Conservation (phyloP, 1,140 invertebrate genomes). For the Eueides isabella region DNA sequence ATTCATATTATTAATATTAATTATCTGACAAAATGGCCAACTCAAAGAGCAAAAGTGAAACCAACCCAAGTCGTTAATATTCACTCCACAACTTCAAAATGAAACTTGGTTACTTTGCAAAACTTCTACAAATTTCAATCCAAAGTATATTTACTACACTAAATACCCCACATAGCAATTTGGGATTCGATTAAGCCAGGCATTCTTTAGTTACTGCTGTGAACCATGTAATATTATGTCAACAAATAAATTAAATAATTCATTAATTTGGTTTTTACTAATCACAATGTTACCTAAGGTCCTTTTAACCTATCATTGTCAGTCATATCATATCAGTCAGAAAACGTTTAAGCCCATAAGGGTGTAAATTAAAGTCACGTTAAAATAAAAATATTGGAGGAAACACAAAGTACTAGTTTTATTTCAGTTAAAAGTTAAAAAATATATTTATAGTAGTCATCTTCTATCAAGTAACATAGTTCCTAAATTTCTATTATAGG, state of each 20-base stretch:
- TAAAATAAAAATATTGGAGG: no score
- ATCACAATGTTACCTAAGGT: no score
- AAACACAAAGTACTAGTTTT: no score
- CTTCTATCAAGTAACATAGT: no score
- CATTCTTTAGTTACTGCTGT: background rate
- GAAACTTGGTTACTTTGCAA: conserved; percentile 60
- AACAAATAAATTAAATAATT: background rate
- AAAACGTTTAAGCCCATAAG: no score
- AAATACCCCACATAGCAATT: conserved; percentile 17
- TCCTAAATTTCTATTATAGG: no score
- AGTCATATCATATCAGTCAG: no score
- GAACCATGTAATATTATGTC: background rate
- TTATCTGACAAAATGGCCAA: conserved; percentile 1
- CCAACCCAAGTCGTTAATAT: conserved; percentile 53
- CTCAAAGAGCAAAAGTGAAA: conserved; percentile 14
- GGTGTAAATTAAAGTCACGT: no score
- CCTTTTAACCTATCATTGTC: no score
- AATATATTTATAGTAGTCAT: no score
- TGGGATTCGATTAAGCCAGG: conserved; percentile 16
- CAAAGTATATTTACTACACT: conserved; percentile 20
- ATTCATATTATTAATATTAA: conserved; percentile 14
- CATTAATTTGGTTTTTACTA: no score
- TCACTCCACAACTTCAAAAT: conserved; percentile 38
- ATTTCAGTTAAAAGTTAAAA: no score
- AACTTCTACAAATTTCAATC: conserved; percentile 35